A percentile compares a stretch with the other conserved stretches of the same genome.
Conservation (phyloP, 2,888 invertebrate genomes). For the Drosophila birchii region DNA sequence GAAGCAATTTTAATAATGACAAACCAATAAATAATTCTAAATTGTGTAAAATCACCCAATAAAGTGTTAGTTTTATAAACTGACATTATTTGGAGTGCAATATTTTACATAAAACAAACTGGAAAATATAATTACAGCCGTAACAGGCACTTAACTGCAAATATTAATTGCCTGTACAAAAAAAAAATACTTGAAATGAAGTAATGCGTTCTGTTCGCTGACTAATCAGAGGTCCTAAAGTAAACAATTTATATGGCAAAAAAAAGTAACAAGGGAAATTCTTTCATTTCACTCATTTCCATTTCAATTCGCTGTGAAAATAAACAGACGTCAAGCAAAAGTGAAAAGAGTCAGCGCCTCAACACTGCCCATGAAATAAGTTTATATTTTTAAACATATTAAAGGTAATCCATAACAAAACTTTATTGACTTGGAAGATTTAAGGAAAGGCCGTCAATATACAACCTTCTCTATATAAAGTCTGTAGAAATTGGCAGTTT, state of each 20-base stretch:
- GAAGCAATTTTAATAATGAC: background rate
- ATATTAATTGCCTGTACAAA: background rate
- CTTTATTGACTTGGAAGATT: constrained; percentile 45
- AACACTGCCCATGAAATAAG: constrained; percentile 29
- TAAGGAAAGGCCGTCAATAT: constrained; percentile 54
- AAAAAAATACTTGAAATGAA: background rate
- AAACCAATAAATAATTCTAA: background rate
- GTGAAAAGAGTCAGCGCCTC: constrained; percentile 31
- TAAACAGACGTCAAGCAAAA: constrained; percentile 50
- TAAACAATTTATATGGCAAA: constrained; percentile 46
- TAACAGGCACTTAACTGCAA: background rate
- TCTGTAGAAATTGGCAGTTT: background rate
- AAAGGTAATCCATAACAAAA: constrained; percentile 31
- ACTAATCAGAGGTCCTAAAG: constrained; percentile 23
- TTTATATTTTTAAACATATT: constrained; percentile 39
- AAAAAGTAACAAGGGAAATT: constrained; percentile 26
- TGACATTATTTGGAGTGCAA: background rate
- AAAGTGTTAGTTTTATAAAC: constrained; percentile 8
- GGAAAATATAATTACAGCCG: background rate
- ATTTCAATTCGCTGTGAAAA: constrained; percentile 51
- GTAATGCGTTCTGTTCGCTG: constrained; percentile 8
- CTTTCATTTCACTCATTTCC: constrained; percentile 53
- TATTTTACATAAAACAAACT: background rate
- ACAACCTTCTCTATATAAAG: background rate
- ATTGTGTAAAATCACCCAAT: background rate